Evolutionary conservation across 2,888 invertebrate genomes (phyloP).

Genomic region (Drosophila stalkeri): DNA sequence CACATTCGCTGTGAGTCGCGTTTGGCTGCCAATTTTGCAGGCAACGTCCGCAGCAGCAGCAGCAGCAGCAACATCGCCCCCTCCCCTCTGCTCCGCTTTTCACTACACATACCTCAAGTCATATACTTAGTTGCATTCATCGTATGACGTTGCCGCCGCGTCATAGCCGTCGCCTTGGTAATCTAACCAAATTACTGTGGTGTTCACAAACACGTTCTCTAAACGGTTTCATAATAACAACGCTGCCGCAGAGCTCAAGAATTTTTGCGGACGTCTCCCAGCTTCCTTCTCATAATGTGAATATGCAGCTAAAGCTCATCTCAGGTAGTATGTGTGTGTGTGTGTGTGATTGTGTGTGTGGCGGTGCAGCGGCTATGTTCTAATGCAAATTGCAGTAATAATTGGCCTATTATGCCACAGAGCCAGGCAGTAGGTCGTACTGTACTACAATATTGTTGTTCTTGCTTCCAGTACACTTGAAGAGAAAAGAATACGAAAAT

Average conservation of each 20-base stretch:
- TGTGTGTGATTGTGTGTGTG: constrained; percentile 23
- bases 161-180: constrained; percentile 64
- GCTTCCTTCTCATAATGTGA: constrained; percentile 69
- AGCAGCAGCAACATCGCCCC: background rate
- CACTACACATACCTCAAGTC: background rate
- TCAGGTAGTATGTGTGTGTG: constrained; percentile 4
- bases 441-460: constrained; percentile 54
- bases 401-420: constrained; percentile 78
- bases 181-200: constrained; percentile 81
- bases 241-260: constrained; percentile 57
- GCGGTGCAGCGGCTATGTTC: constrained; percentile 55
- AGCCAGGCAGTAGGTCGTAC: constrained; percentile 74
- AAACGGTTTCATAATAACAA: constrained; percentile 83
- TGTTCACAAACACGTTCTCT: constrained; percentile 81
- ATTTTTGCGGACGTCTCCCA: constrained; percentile 44
- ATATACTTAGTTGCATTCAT: constrained; percentile 28
- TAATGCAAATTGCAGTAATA: constrained; percentile 80
- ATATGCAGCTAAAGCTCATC: constrained; percentile 51
- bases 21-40: constrained; percentile 53
- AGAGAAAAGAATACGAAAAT: background rate
- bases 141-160: constrained; percentile 47
- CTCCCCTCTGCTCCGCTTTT: background rate
- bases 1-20: constrained; percentile 71
- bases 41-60: constrained; percentile 34
- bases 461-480: constrained; percentile 3